A percentile compares a stretch with the other conserved stretches of the same genome.
Conservation (phyloP, 2,113 vertebrate species). For the Turdus rufiventris region DNA sequence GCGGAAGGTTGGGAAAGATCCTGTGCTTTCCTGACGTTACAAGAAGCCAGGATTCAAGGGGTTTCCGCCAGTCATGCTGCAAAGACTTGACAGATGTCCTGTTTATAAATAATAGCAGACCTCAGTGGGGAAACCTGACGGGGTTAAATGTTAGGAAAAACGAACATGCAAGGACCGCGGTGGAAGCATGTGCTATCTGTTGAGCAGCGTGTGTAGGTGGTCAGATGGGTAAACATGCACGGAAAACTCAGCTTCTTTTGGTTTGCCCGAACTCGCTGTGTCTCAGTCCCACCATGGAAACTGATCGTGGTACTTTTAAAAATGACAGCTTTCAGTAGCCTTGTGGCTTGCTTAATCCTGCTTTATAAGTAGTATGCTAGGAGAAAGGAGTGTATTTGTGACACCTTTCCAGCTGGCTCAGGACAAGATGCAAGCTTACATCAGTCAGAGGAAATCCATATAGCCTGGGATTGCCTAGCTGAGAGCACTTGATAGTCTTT, state of each 20-base stretch:
- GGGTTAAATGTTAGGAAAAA: background rate
- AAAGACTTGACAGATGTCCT: background rate
- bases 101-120: background rate
- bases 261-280: background rate
- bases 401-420: background rate
- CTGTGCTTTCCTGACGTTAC: background rate
- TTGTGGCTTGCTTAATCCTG: background rate
- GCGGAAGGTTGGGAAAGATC: background rate
- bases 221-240: background rate
- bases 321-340: background rate
- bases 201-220: background rate
- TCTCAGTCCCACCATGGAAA: background rate
- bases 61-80: background rate
- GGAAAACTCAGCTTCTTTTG: background rate
- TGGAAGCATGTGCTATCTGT: accelerated
- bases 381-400: accelerated
- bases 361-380: background rate
- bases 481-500: background rate
- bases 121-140: background rate
- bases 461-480: background rate
- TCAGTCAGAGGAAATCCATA: background rate
- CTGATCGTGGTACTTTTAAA: accelerated
- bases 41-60: background rate
- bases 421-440: background rate
- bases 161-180: accelerated